These are phyloP conservation scores for Ommatoiulus sabulosus DNA, from an alignment of 2,888 invertebrate species.

Conservation along the genomic window DNA sequence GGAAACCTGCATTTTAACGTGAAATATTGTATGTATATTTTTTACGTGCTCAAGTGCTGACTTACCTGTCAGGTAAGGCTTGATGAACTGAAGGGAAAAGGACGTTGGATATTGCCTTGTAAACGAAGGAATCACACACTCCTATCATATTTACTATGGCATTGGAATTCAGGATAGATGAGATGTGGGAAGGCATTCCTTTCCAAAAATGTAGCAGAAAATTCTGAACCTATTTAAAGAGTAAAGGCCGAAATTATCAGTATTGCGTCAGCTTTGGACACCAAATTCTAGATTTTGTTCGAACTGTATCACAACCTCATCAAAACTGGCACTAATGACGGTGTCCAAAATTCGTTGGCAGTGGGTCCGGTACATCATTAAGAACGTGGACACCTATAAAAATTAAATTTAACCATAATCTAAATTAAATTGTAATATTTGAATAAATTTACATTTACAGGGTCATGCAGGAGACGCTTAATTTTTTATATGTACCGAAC, in stretches of 20 bases:
- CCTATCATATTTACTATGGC: conserved; percentile 69
- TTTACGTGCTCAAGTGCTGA: not conserved
- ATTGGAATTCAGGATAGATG: conserved; percentile 66
- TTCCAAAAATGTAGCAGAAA: conserved; percentile 70
- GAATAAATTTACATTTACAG: too few species aligned
- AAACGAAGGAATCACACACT: conserved; percentile 70
- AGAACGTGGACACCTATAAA: conserved; percentile 65
- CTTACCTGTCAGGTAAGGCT: conserved; percentile 68
- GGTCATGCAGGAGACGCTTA: too few species aligned
- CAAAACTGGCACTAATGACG: conserved; percentile 69
- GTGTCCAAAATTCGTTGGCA: conserved; percentile 70
- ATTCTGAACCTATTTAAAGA: conserved; percentile 67
- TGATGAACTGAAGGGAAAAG: conserved; percentile 69
- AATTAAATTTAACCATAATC: too few species aligned
- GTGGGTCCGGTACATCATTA: conserved; percentile 71
- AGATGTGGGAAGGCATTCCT: conserved; percentile 68
- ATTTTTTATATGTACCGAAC: too few species aligned
- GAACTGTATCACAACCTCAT: conserved; percentile 65
- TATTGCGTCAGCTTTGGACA: not conserved
- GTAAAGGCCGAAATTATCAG: not conserved
- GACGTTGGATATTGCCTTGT: conserved; percentile 68
- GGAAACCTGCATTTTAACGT: too few species aligned
- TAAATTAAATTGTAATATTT: too few species aligned
- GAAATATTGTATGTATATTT: too few species aligned
- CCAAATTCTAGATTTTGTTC: not conserved